Evolutionary conservation across 2,888 invertebrate genomes (phyloP), one percentile per base, ranked within the genome.

Genomic region (Smittia sp.): DNA sequence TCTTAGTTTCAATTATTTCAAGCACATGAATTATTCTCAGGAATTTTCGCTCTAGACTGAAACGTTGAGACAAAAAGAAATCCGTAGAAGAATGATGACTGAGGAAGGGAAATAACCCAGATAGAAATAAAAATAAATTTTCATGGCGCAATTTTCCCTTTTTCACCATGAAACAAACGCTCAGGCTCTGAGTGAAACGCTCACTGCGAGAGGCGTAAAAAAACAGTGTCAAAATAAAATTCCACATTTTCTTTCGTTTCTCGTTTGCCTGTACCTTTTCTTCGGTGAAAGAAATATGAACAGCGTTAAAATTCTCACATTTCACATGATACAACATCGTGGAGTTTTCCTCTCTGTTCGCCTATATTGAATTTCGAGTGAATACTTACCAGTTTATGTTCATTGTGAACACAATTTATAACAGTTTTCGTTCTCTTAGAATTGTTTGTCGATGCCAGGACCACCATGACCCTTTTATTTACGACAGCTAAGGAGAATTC

Each of bases 91-190:
- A 63, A 63, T 63, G 13, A 24, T 63, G 63, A 58, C 4, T 9
- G 38, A 46, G 22, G 18, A 32, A 66, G 32, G 39, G 20, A 52
- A 72, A 39, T n/a, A 25, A 52, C 58, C 58, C 20, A 39, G 24
- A 72, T 72, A 62, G 39, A 62, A 62, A 72, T 72, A 72, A 62
- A 72, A 62, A 72, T 62, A 72, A 72, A 72, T 72, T 72, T 72
- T 25, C 25, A 72, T 72, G 24, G 39, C 58, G 54, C 20, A 72
- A 72, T 72, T 27, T 69, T 24, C 11, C 27, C 6, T 13, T 25
- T 63, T 27, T 27, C 15, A n/a, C 63, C 63, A 20, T 20, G 22
- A 2, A 58, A 20, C 58, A 58, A 18, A 18, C 24, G 25, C n/a
- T n/a, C n/a, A 63, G 27, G 65, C 25, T 22, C 1, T 58, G 58